Percentiles rank a stretch among this genome's conserved stretches.
These are phyloP conservation scores for Monodelphis domestica DNA, from an alignment of 2,797 vertebrate species.

Conservation along the genomic window DNA sequence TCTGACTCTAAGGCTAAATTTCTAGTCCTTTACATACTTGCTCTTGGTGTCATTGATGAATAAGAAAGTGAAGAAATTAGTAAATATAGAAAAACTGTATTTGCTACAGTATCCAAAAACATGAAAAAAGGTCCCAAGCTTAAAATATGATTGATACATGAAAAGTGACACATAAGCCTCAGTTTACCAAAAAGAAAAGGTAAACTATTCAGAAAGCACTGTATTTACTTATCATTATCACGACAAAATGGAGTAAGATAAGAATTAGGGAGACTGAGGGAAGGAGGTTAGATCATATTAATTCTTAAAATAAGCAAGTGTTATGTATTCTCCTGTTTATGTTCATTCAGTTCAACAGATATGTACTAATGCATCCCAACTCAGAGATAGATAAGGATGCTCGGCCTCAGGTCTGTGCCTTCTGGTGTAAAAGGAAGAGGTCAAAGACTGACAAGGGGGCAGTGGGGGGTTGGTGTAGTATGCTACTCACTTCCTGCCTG, in stretches of 20 bases:
- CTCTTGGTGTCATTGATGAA: background rate
- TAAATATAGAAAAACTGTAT: background rate
- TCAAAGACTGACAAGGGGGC: background rate
- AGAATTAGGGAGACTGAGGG: background rate
- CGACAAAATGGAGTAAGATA: background rate
- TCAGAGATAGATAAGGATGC: background rate
- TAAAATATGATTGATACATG: background rate
- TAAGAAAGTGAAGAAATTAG: background rate
- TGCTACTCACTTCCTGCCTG: background rate
- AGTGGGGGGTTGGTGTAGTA: background rate
- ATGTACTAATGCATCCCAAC: background rate
- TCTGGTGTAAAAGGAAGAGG: background rate
- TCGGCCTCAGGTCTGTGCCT: background rate
- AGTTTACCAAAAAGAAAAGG: background rate
- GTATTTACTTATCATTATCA: background rate
- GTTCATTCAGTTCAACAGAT: background rate
- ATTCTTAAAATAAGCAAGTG: background rate
- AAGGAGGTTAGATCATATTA: background rate
- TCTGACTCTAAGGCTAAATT: background rate
- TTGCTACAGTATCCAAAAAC: background rate
- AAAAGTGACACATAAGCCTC: background rate
- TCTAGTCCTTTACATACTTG: background rate
- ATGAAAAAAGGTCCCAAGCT: background rate
- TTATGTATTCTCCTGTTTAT: background rate
- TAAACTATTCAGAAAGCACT: background rate